Conservation (phyloP, 2,113 vertebrate species). For the Athene noctua region DNA sequence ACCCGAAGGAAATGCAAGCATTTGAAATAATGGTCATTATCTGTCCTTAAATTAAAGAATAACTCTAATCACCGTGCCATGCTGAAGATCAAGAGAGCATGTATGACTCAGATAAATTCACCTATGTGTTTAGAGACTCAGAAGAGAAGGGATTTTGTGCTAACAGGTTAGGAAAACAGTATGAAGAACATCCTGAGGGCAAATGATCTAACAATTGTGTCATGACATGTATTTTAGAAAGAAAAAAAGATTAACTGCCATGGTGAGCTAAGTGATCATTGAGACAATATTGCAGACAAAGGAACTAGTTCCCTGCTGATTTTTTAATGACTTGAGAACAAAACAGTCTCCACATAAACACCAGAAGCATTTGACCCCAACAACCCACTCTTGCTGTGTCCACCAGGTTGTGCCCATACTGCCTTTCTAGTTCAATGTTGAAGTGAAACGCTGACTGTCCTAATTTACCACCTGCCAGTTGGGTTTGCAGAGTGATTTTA, state of each 20-base stretch:
- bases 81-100: not conserved
- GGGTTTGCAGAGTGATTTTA: not conserved
- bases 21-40: not conserved
- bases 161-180: constrained; percentile 18
- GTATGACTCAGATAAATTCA: not conserved
- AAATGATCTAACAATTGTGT: constrained; percentile 37
- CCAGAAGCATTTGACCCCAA: not conserved
- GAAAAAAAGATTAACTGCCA: constrained; percentile 11
- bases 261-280: constrained; percentile 28
- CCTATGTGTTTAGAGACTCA: not conserved
- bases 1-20: not conserved
- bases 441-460: not conserved
- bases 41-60: not conserved
- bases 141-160: not conserved
- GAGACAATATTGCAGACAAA: not conserved
- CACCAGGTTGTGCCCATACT: not conserved
- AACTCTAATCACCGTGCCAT: not conserved
- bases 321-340: constrained; percentile 16
- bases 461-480: not conserved
- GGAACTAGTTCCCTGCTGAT: not conserved
- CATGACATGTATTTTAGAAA: constrained; percentile 2
- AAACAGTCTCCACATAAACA: not conserved
- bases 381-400: not conserved
- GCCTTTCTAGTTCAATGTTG: not conserved
- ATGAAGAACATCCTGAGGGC: not conserved